phyloP scores from a whole-genome alignment of 2,888 invertebrate species.

The Podotricha telesiphe region DNA sequence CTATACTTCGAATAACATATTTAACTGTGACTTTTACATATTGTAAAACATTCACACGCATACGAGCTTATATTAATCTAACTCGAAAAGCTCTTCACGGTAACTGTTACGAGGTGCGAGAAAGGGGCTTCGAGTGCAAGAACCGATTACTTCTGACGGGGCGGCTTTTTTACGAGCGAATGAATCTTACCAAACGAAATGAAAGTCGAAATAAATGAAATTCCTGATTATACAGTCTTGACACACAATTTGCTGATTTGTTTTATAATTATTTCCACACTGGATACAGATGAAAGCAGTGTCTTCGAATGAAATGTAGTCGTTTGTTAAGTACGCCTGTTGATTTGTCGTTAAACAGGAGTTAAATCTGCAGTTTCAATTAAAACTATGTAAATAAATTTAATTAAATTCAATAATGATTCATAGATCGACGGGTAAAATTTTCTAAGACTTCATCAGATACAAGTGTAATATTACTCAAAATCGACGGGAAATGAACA shows the following conservation, averaged over 20 bases:
- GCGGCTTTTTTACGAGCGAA: conserved; percentile 37
- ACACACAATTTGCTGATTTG: conserved; percentile 22
- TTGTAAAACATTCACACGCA: conserved; percentile 10
- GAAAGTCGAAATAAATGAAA: conserved; percentile 34
- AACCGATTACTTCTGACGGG: conserved; percentile 30
- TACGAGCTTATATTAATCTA: conserved; percentile 15
- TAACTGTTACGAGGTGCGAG: conserved; percentile 34
- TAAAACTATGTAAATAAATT: conserved; percentile 21
- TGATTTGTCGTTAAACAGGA: not conserved
- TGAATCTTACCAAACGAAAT: conserved; percentile 35
- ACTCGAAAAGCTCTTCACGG: conserved; percentile 15
- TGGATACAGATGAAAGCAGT: conserved; percentile 14
- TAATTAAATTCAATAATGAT: not conserved
- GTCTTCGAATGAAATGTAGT: conserved; percentile 5
- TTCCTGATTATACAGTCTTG: conserved; percentile 24
- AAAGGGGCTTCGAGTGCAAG: conserved; percentile 28
- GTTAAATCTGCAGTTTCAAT: conserved; percentile 27
- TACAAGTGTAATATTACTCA: too few species aligned
- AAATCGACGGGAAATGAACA: too few species aligned
- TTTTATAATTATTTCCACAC: conserved; percentile 17
- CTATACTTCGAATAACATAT: not conserved
- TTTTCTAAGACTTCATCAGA: too few species aligned
- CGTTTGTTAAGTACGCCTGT: conserved; percentile 5
- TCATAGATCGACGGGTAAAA: not conserved
- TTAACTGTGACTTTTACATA: not conserved